Percentiles rank a stretch among this genome's conserved stretches.
These are phyloP conservation scores for Dinomys branickii DNA, from an alignment of 2,113 vertebrate genomes.

Conservation along the genomic window DNA sequence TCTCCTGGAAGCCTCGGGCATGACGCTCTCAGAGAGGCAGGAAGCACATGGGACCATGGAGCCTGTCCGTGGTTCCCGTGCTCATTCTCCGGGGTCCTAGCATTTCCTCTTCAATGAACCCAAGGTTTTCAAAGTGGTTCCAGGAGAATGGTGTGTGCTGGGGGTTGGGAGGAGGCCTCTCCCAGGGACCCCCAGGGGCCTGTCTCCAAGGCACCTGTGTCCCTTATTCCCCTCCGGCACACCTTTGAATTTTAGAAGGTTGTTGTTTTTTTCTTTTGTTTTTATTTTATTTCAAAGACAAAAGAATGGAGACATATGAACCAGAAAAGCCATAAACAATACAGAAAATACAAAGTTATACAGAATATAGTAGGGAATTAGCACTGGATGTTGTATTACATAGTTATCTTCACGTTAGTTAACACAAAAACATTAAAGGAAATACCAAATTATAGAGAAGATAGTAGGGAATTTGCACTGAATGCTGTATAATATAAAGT, in stretches of 20 bases:
- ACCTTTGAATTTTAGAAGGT: neutral
- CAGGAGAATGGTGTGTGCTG: neutral
- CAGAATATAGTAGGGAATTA: too few relatives aligned
- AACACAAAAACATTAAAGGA: too few relatives aligned
- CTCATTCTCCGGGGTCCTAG: neutral
- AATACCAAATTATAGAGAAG: too few relatives aligned
- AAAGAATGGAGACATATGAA: too few relatives aligned
- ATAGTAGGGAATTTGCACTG: too few relatives aligned
- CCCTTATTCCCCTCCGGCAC: neutral
- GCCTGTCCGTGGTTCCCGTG: neutral
- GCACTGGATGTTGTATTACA: too few relatives aligned
- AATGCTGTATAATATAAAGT: too few relatives aligned
- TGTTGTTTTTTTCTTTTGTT: too few relatives aligned
- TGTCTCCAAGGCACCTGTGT: neutral
- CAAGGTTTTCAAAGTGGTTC: constrained; percentile 10
- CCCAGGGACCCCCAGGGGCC: neutral
- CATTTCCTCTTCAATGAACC: neutral
- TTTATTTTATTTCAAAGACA: too few relatives aligned
- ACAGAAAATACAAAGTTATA: too few relatives aligned
- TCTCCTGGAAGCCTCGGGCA: constrained; percentile 3
- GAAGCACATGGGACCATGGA: neutral
- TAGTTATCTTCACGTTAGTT: too few relatives aligned
- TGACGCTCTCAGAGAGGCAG: neutral
- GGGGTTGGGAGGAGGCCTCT: neutral
- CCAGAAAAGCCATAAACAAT: too few relatives aligned